Percentiles rank a stretch among this genome's conserved stretches.
Evolutionary conservation across 1,140 invertebrate genomes (phyloP).

Genomic region (Dendrolimus punctatus): DNA sequence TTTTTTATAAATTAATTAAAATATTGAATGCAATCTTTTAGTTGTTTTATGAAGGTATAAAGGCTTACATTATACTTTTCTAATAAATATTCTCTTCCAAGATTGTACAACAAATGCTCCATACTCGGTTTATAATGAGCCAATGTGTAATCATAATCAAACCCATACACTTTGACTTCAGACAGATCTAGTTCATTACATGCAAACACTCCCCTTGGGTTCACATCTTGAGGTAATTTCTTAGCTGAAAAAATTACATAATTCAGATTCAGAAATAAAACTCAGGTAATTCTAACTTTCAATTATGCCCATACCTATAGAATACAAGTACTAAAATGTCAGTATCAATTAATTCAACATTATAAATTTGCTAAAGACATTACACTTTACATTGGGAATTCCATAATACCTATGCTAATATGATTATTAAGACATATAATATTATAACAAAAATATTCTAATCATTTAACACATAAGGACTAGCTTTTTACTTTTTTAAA

Average conservation of each 20-base stretch:
- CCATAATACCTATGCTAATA: too few species aligned
- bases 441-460: too few species aligned
- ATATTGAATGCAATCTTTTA: too few species aligned
- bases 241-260: slow-evolving; percentile 77
- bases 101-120: slow-evolving; percentile 93
- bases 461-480: too few species aligned
- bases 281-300: too few species aligned
- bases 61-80: slow-evolving; percentile 87
- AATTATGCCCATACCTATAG: too few species aligned
- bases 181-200: slow-evolving; percentile 95
- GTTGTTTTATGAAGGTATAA: not conserved
- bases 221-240: slow-evolving; percentile 89
- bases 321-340: too few species aligned
- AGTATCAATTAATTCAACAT: too few species aligned
- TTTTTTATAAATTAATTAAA: not conserved
- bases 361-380: too few species aligned
- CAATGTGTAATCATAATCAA: slow-evolving; percentile 98
- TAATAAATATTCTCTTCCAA: slow-evolving; percentile 90
- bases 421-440: too few species aligned
- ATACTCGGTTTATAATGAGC: slow-evolving; percentile 95
- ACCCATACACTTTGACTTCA: slow-evolving; percentile 96
- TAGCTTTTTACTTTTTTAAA: too few species aligned
- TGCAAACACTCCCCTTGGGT: slow-evolving; percentile 91
- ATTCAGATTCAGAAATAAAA: not conserved
- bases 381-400: too few species aligned